Conservation (phyloP, 2,888 invertebrate species). For the Scaptomyza parva region DNA sequence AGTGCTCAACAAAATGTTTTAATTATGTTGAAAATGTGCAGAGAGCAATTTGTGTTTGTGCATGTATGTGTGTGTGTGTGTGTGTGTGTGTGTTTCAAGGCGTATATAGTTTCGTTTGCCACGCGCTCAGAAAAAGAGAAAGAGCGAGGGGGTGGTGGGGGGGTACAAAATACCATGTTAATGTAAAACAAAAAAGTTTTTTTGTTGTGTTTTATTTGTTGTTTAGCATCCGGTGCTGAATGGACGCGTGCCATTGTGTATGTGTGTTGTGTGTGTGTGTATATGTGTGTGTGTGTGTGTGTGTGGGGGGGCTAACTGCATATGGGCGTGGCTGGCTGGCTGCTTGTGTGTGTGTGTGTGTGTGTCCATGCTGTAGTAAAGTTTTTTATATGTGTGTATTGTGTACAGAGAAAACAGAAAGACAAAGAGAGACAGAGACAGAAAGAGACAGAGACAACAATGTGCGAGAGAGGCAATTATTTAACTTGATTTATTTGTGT, state of each 20-base stretch:
- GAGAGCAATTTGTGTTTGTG: conserved; percentile 50
- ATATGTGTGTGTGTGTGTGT: conserved; percentile 2
- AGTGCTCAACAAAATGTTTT: conserved; percentile 67
- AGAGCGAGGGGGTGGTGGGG: neutral
- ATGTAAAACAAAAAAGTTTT: conserved; percentile 55
- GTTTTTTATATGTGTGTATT: conserved; percentile 21
- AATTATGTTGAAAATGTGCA: conserved; percentile 71
- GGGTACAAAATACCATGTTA: conserved; percentile 25
- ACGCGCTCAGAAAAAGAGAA: neutral
- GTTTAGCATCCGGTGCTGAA: conserved; percentile 43
- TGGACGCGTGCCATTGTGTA: conserved; percentile 17
- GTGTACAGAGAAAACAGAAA: conserved; percentile 17
- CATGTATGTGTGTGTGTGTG: too few species aligned
- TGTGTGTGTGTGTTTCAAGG: conserved; percentile 36
- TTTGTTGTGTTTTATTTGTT: conserved; percentile 16
- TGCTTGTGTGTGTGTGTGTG: conserved; percentile 18
- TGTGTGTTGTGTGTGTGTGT: conserved; percentile 5
- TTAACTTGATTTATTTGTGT: conserved; percentile 77
- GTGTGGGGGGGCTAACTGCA: conserved; percentile 15
- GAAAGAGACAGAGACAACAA: conserved; percentile 61
- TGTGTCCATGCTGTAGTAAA: conserved; percentile 34
- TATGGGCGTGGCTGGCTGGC: conserved; percentile 31
- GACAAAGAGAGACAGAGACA: conserved; percentile 44
- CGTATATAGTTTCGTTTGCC: conserved; percentile 29
- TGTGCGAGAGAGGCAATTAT: conserved; percentile 75